Percentiles rank a stretch among this genome's conserved stretches.
These are phyloP conservation scores for Muscina levida DNA, from an alignment of 2,888 invertebrate species.

Conservation along the genomic window DNA sequence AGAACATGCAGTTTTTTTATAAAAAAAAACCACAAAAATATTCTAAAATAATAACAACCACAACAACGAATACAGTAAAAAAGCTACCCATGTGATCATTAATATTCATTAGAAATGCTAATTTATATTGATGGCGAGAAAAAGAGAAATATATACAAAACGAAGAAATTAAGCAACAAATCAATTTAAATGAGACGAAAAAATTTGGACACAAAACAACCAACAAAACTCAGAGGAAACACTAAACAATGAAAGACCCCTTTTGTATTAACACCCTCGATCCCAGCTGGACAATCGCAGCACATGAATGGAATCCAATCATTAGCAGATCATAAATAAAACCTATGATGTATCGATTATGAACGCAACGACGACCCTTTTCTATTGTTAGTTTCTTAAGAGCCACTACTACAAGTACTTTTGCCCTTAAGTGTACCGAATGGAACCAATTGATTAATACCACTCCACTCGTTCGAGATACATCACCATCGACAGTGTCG, in stretches of 20 bases:
- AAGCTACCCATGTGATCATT: too few species aligned
- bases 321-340: slow-evolving; percentile 25
- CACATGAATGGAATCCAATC: neutral
- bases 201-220: slow-evolving; percentile 10
- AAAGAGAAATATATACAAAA: too few species aligned
- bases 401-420: neutral
- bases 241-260: neutral
- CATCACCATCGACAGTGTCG: too few species aligned
- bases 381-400: too few species aligned
- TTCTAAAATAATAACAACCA: slow-evolving; percentile 8
- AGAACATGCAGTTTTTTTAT: too few species aligned
- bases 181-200: slow-evolving; percentile 28
- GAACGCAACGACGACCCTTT: too few species aligned
- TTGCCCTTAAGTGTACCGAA: slow-evolving; percentile 1
- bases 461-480: too few species aligned
- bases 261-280: neutral
- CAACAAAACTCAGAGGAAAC: neutral
- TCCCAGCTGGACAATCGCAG: too few species aligned
- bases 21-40: slow-evolving; percentile 7
- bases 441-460: slow-evolving; percentile 29
- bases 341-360: slow-evolving; percentile 14
- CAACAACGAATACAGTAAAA: neutral
- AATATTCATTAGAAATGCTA: slow-evolving; percentile 51
- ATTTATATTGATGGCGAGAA: slow-evolving; percentile 40
- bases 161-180: slow-evolving; percentile 44